Conservation (phyloP, 2,113 vertebrate species). For the Triplophysa dalaica region DNA sequence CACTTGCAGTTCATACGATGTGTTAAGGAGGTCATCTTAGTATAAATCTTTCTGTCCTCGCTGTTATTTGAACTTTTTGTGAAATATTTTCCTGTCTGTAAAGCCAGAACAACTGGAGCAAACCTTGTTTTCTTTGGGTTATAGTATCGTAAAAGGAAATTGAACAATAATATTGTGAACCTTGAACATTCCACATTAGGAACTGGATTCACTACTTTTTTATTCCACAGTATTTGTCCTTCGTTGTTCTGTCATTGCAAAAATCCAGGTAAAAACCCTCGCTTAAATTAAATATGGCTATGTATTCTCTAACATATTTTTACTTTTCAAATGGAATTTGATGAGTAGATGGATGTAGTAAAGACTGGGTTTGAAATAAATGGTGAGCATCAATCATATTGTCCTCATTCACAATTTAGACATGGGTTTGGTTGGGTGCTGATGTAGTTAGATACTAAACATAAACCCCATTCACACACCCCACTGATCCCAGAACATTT, state of each 20-base stretch:
- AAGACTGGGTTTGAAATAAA: conserved; percentile 19
- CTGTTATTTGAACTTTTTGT: conserved; percentile 6
- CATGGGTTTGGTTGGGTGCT: too few species aligned
- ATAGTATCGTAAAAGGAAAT: conserved; percentile 11
- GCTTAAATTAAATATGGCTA: neutral
- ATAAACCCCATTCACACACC: too few species aligned
- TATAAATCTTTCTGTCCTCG: neutral
- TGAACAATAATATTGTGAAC: conserved; percentile 35
- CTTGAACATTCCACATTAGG: conserved; percentile 68
- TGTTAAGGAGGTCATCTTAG: neutral
- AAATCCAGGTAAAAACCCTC: neutral
- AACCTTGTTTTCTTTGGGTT: conserved; percentile 59
- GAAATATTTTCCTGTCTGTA: conserved; percentile 58
- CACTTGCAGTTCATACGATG: neutral
- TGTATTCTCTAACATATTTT: neutral
- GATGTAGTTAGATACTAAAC: too few species aligned
- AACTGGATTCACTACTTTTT: conserved; percentile 59
- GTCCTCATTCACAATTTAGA: neutral
- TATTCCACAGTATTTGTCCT: neutral
- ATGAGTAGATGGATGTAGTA: neutral
- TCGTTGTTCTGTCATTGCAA: neutral
- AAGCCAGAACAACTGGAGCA: conserved; percentile 57
- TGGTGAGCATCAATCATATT: neutral
- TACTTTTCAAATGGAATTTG: neutral
- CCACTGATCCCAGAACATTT: too few species aligned